These are phyloP conservation scores for Trinectes maculatus DNA, from an alignment of 2,113 vertebrate species.

Conservation along the genomic window DNA sequence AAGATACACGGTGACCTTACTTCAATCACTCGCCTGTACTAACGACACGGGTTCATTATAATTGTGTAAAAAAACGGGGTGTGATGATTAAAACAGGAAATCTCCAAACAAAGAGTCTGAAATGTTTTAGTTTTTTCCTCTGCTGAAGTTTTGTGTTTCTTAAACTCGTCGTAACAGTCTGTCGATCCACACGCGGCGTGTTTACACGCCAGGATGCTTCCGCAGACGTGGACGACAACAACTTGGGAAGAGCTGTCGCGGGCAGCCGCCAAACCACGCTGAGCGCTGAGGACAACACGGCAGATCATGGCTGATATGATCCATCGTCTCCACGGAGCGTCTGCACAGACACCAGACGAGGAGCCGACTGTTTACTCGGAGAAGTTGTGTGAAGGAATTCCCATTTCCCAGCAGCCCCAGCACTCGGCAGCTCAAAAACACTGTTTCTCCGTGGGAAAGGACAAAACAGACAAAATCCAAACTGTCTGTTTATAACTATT, in stretches of 20 bases:
- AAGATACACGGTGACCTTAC: too few species aligned
- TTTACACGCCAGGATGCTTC: constrained; percentile 1
- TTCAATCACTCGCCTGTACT: too few species aligned
- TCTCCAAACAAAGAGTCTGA: too few species aligned
- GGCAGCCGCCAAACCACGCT: constrained; percentile 20
- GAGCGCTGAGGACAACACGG: constrained; percentile 46
- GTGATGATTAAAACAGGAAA: too few species aligned
- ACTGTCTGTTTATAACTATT: background rate
- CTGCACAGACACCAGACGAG: background rate
- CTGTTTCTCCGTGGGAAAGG: background rate
- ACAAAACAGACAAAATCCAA: too few species aligned
- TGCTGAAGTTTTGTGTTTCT: too few species aligned
- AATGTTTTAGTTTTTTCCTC: too few species aligned
- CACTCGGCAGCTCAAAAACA: constrained; percentile 32
- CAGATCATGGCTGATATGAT: constrained; percentile 35
- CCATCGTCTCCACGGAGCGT: constrained; percentile 34
- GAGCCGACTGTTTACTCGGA: constrained; percentile 18
- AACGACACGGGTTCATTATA: too few species aligned
- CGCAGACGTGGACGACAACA: constrained; percentile 29
- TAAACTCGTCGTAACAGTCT: background rate
- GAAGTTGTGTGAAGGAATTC: constrained; percentile 7
- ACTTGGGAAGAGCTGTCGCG: constrained; percentile 33
- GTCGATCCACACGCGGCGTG: background rate
- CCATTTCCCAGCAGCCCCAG: constrained; percentile 17
- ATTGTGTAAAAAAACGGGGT: too few species aligned